Base-by-base conservation (phyloP, 37 sponge, comb jelly and placozoan species). In the Aplysina aerophoba region DNA sequence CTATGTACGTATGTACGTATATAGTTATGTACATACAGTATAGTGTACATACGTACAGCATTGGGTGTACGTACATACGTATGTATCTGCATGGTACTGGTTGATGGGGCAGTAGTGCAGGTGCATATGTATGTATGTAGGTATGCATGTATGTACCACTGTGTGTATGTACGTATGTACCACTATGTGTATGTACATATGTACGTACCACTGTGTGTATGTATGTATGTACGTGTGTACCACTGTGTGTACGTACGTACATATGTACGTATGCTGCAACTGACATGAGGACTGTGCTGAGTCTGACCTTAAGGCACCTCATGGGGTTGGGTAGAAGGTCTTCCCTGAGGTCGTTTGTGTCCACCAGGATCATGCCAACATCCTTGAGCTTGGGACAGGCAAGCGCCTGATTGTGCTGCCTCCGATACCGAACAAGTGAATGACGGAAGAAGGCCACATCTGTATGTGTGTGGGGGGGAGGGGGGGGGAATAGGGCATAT, bases 311-410 rank as follows among this genome's bases (percentile, higher is more conserved):
- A n/a, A 94, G 90, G 72, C 99, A 98, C 55, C 84, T 88, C 84
- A 92, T 60, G 11, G 99, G 97, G 20, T 95, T 94, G 35, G 99
- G 99, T 3, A 96, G 80, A n/a, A 98, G 87, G 68, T 90, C 71
- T 15, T 69, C 77, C 75, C 90, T 92, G 39, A 98, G 93, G 15
- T 92, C 82, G 19, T 64, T 71, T 0, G 95, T 87, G 87, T 96
- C 97, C 21, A 96, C 87, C 61, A 92, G 80, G 17, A 98, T 62
- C 65, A 96, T 85, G 12, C 99, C 99, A 15, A 96, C 84, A 38
- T 89, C 80, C 84, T 90, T 94, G 56, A 90, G 80, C 71, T 81
- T 83, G 50, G 95, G 95, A 38, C 92, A 92, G 38, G 60, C 58
- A 72, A 85, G 64, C 39, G 92, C 90, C 81, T 90, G 94, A 75